Base-by-base conservation (phyloP, 2,113 vertebrate genomes). In the Stigmatopora nigra region DNA sequence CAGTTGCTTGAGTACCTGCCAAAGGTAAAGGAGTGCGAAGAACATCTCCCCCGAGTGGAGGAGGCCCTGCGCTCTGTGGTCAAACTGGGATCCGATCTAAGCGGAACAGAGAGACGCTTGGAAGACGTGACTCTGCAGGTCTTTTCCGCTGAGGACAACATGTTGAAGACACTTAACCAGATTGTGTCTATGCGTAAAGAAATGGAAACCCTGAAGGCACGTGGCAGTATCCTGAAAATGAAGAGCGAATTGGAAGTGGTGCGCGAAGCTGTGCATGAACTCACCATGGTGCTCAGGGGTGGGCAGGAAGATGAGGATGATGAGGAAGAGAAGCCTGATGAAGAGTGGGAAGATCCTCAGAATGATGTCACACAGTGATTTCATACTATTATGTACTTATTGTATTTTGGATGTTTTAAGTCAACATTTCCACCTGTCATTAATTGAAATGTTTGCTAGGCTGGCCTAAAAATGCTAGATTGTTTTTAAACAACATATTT, bases 61-160 rank as follows among this genome's bases (percentile, higher is more conserved):
- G 90, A 88, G 51, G 90, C 93, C 0, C 69, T 98, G 64, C 92
- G 81, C 44, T 92, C 93, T 47, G 91, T 97, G 76, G 88, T 99
- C 59, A 91, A 77, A 62, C 70, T 96, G 58, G 90, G 92, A 0
- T 89, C 86, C 10, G 92, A 94, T 7, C 82, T 96, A 68, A 85
- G 87, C 2, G 81, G 70, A 11, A 78, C 86, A 10, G 92, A 95
- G 80, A 92, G 87, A 45, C 91, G 92, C 64, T 81, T 94, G 56
- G 86, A 92, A 64, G 92, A 93, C 36, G 82, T 96, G 72, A 90
- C 90, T 0, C 17, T 89, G 4, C 92, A 94, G 88, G 89, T 98
- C 46, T 81, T 89, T 0, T 78, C 88, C 41, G 81, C 92, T 1
- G 95, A 99, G 85, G 92, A 93, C 63, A 90, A 84, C 68, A 89